These are phyloP conservation scores for Zaprionus ghesquierei DNA, from an alignment of 1,140 invertebrate species.

Conservation along the genomic window DNA sequence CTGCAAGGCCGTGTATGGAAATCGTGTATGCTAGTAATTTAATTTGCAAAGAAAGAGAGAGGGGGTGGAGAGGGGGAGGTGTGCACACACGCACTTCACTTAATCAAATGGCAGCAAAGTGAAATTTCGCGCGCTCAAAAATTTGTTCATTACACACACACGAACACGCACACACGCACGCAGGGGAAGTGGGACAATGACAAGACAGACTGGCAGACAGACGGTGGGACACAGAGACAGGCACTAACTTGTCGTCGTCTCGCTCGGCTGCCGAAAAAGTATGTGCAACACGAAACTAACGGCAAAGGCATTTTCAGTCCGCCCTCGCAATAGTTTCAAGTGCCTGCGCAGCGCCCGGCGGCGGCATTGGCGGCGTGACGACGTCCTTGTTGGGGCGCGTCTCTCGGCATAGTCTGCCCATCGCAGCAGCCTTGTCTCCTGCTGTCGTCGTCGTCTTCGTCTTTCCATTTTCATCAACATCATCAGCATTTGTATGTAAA, in stretches of 20 bases:
- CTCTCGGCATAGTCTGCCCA: conserved; percentile 8
- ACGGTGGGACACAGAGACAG: conserved; percentile 7
- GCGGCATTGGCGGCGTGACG: conserved; percentile 38
- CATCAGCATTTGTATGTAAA: conserved; percentile 54
- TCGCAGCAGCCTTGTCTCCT: neutral
- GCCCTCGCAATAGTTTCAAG: conserved; percentile 49
- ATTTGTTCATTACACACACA: conserved; percentile 55
- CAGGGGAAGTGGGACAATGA: neutral
- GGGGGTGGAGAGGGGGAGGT: neutral
- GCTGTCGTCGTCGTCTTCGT: conserved; percentile 22
- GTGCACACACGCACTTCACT: conserved; percentile 37
- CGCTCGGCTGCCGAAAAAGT: conserved; percentile 9
- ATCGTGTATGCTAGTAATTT: conserved; percentile 40
- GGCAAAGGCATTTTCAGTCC: conserved; percentile 33
- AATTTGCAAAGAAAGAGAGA: conserved; percentile 17
- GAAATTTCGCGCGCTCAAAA: conserved; percentile 47
- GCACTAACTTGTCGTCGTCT: conserved; percentile 18
- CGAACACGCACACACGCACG: neutral
- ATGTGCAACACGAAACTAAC: conserved; percentile 44
- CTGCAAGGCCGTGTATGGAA: neutral
- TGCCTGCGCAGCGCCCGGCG: conserved; percentile 18
- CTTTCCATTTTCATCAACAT: conserved; percentile 52
- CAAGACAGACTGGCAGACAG: neutral
- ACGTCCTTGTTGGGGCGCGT: conserved; percentile 39
- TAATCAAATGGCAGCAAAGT: conserved; percentile 65